phyloP scores from a whole-genome alignment of 1,140 invertebrate species.

The Micrasema minimum region DNA sequence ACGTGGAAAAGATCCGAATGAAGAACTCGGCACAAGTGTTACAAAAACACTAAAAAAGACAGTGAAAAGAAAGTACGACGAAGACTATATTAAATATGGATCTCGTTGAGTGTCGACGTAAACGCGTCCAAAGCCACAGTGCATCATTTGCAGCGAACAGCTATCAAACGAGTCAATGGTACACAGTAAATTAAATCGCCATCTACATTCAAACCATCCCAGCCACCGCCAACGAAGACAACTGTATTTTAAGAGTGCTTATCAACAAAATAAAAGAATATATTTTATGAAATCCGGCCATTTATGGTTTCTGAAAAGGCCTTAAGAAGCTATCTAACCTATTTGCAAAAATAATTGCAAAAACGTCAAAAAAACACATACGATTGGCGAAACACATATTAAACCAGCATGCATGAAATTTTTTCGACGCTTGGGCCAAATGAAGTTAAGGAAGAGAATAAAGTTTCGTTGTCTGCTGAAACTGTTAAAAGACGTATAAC shows the following conservation, averaged over 20 bases:
- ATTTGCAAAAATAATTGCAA: conserved; percentile 52
- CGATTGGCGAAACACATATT: conserved; percentile 51
- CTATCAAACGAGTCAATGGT: conserved; percentile 46
- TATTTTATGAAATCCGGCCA: conserved; percentile 50
- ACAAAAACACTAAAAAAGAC: conserved; percentile 44
- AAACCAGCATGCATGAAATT: conserved; percentile 51
- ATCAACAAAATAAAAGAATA: conserved; percentile 44
- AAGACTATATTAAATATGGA: conserved; percentile 49
- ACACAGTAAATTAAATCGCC: conserved; percentile 46
- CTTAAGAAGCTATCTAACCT: conserved; percentile 52
- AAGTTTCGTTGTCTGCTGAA: conserved; percentile 49
- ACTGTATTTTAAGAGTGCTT: conserved; percentile 47
- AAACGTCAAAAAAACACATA: conserved; percentile 49
- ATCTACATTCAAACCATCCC: conserved; percentile 48
- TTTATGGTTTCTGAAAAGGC: conserved; percentile 47
- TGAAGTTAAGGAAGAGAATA: conserved; percentile 52
- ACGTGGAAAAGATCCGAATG: not conserved
- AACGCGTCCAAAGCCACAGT: conserved; percentile 42
- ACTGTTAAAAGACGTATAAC: conserved; percentile 30
- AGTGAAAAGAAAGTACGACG: conserved; percentile 47
- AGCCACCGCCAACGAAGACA: conserved; percentile 43
- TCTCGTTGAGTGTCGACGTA: conserved; percentile 33
- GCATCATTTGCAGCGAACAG: conserved; percentile 50
- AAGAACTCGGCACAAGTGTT: conserved; percentile 37
- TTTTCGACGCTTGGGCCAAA: conserved; percentile 50